Base-by-base conservation (phyloP, 1,140 invertebrate genomes). In the Drosophila micromelanica region DNA sequence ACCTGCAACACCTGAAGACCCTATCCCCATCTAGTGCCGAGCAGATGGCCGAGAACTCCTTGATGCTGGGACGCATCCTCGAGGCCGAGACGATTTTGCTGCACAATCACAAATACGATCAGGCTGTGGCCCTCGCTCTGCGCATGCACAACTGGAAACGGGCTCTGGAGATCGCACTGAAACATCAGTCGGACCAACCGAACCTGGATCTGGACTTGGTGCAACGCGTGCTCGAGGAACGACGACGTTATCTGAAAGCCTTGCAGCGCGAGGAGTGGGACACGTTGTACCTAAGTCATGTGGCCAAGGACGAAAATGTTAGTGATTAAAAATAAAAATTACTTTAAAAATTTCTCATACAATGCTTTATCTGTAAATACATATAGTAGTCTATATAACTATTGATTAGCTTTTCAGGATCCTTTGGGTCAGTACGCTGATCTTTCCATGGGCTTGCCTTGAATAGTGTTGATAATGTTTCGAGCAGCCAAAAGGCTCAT, bases 71-170 rank as follows among this genome's bases (percentile, higher is more conserved):
- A 2, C 95, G 97, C 76, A 91, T 95, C 11, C 92, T 94, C 64
- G 96, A 97, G 79, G 97, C 97, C 1, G 97, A 98, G 93, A 95
- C 95, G 1, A 95, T 97, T 62, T 92, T 98, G 4, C 90, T 98
- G 13, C 96, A 97, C 86, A 95, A 96, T 84, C 96, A 96, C 40
- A 93, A 96, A 38, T 93, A 94, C 7, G 94, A 95, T 61, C 93
- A 97, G 80, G 97, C 97, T 0, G 96, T 98, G 74, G 94, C 95
- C 75, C 93, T 96, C 0, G 96, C 98, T 87, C 93, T 98, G n/a
- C 93, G 95, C 75, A 94, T 97, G 76, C 97, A 97, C 92, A 95
- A 97, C 81, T 98, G 97, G 97, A 95, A 96, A 59, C 94, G 96
- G 94, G 97, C 97, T 1, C 92, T 98, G 23, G 97, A 98, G 77